Conservation (phyloP, 2,888 invertebrate species). For the Biston betularia region DNA sequence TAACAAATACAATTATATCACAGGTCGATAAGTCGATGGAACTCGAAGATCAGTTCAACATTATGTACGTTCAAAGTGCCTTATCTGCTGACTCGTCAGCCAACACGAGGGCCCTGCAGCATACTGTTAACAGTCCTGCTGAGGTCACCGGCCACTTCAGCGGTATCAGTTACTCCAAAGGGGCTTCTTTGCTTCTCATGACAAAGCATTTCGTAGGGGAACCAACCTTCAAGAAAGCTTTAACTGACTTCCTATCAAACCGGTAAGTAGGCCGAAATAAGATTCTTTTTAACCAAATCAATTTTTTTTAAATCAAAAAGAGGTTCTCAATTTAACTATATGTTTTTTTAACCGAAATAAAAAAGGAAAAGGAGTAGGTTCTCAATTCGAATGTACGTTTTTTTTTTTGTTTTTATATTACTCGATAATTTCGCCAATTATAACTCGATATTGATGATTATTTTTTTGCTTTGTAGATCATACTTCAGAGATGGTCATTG, state of each 20-base stretch:
- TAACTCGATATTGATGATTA: too few species aligned
- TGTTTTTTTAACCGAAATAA: too few species aligned
- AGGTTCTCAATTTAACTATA: too few species aligned
- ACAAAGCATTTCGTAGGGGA: constrained; percentile 87
- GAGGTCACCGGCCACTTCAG: constrained; percentile 89
- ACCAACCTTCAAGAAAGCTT: constrained; percentile 82
- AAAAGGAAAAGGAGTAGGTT: too few species aligned
- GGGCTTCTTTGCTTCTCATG: constrained; percentile 88
- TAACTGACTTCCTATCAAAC: constrained; percentile 81
- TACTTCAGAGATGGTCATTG: too few species aligned
- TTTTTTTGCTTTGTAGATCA: too few species aligned
- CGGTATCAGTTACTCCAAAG: constrained; percentile 90
- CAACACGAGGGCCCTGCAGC: constrained; percentile 86
- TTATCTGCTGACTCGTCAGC: constrained; percentile 72
- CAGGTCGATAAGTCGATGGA: constrained; percentile 79
- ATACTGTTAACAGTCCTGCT: constrained; percentile 85
- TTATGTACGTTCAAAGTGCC: constrained; percentile 89
- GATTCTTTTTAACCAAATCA: too few species aligned
- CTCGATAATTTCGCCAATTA: too few species aligned
- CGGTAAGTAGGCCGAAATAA: constrained; percentile 61
- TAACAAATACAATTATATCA: too few species aligned
- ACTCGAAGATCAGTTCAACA: constrained; percentile 89
- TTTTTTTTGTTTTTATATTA: too few species aligned
- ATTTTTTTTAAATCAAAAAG: too few species aligned
- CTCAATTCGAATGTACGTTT: too few species aligned